A percentile compares a stretch with the other conserved stretches of the same genome.
Conservation (phyloP, 2,113 vertebrate species). For the Isichthys henryi region DNA sequence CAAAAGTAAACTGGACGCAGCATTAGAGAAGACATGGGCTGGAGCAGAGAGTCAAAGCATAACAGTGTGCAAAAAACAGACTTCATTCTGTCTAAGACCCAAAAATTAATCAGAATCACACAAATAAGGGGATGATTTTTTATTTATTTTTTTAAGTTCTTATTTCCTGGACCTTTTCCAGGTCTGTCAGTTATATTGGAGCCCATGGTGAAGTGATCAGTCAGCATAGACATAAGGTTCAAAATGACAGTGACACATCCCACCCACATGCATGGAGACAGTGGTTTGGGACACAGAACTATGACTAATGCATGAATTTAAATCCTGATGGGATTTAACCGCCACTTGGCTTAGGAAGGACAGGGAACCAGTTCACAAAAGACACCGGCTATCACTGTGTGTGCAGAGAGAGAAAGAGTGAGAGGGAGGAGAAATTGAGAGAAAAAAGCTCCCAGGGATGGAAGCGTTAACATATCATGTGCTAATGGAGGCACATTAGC, state of each 20-base stretch:
- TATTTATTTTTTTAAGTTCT: not conserved
- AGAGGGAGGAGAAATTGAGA: not conserved
- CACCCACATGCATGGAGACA: not conserved
- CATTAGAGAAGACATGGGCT: not conserved
- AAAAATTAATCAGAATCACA: not conserved
- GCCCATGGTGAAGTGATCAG: not conserved
- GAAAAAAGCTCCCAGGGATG: not conserved
- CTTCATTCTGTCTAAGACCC: not conserved
- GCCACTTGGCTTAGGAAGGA: not conserved
- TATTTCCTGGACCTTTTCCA: not conserved
- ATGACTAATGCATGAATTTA: constrained; percentile 5
- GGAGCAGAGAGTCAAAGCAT: not conserved
- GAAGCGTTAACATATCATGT: not conserved
- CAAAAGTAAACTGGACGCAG: too few species aligned
- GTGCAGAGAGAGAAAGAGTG: not conserved
- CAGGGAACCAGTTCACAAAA: not conserved
- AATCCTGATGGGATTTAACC: not conserved
- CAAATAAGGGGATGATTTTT: not conserved
- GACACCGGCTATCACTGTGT: not conserved
- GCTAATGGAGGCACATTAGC: not conserved
- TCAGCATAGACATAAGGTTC: not conserved
- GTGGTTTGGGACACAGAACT: not conserved
- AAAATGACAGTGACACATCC: not conserved
- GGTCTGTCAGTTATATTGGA: not conserved
- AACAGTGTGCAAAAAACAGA: not conserved